Evolutionary conservation across 2,888 invertebrate species (phyloP), one percentile per base, ranked within the genome.

Genomic region (Eueremaeus valkanovi): DNA sequence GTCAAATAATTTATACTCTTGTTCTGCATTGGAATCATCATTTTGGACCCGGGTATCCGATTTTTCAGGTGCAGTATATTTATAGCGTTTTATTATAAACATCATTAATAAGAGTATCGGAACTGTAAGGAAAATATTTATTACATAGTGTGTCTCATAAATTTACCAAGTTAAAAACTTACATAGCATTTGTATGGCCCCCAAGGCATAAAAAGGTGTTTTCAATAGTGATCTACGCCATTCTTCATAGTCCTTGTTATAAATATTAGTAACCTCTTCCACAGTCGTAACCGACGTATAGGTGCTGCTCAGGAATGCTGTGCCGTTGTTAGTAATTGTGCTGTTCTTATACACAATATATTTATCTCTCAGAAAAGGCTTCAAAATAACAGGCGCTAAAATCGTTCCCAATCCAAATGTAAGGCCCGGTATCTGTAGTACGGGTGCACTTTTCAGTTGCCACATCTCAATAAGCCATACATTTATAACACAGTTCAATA

Each of bases 1-100:
- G 58, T 58, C 58, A 29, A 58, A 58, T 29, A 58, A 29, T 29
- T 58, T 58, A 13, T 58, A 24, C 49, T 49, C n/a, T 24, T 55
- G 9, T 24, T 55, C 8, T 6, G 11, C 29, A 8, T 3, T 24
- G 11, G 21, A 18, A 9, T 8, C 3, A 3, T 24, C 8, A n/a
- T 55, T 21, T 9, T 13, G 27, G 27, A 13, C 51, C 9, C 21
- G 16, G 2, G 51, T n/a, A 16, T 51, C 51, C 21, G 51, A 21
- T n/a, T 21, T 18, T 5, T 51, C 51, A 16, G 1, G n/a, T n/a
- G n/a, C 3, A n/a, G 21, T 21, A 51, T 51, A 51, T 24, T 58
- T 11, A 29, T 58, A 58, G 9, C 11, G 58, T 31, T 58, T 58
- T 9, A 29, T 13, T 3, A 58, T 1, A 58, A 29, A 58, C 58